A percentile compares a stretch with the other conserved stretches of the same genome.
These are phyloP conservation scores for Tromatobia lineatoria DNA, from an alignment of 2,888 invertebrate genomes.

Conservation along the genomic window DNA sequence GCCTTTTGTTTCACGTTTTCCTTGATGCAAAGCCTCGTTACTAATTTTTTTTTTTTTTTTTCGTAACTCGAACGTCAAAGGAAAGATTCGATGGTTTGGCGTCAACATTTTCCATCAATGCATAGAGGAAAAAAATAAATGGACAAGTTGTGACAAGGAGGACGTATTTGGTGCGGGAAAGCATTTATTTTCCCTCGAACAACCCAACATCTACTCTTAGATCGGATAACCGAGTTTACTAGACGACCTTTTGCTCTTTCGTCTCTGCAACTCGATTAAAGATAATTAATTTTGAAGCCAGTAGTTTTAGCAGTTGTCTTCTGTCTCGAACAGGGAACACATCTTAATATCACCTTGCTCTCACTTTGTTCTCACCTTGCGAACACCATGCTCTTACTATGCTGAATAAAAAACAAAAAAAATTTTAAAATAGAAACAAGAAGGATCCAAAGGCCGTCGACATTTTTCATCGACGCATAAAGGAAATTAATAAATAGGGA, in stretches of 20 bases:
- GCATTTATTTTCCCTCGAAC: constrained; percentile 22
- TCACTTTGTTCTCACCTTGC: no score
- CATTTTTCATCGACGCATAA: constrained; percentile 36
- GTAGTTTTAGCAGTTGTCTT: no score
- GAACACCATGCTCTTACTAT: no score
- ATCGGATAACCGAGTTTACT: constrained; percentile 64
- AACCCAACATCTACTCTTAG: constrained; percentile 13
- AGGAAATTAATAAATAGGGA: background rate
- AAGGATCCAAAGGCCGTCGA: background rate
- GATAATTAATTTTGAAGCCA: no score
- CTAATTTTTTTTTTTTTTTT: constrained; percentile 24
- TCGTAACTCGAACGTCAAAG: constrained; percentile 61
- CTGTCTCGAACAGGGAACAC: no score
- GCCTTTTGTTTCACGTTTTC: constrained; percentile 60
- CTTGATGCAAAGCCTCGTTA: constrained; percentile 53
- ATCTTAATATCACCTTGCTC: no score
- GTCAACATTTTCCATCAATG: constrained; percentile 35
- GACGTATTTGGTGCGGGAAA: background rate
- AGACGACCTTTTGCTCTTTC: constrained; percentile 56
- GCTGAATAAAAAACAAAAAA: no score
- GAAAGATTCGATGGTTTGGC: constrained; percentile 11
- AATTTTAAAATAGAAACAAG: constrained; percentile 58
- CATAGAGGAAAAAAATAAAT: constrained; percentile 9
- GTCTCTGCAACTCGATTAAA: no score
- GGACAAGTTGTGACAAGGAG: background rate